Conservation (phyloP, 2,113 vertebrate species). For the Scophthalmus maximus region DNA sequence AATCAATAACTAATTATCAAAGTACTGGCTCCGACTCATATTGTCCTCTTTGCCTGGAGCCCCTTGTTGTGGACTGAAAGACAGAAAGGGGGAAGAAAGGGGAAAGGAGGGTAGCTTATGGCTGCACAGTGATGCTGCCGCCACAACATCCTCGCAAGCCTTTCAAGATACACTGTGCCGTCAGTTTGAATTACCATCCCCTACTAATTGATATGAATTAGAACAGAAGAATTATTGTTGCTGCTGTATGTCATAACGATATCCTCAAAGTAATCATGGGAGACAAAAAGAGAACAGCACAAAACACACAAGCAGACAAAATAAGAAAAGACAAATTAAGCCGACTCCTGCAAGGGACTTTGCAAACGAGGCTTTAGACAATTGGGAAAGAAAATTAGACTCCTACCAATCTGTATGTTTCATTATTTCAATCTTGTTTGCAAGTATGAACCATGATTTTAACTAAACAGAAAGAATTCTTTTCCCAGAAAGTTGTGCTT, state of each 20-base stretch:
- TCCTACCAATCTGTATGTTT: slow-evolving; percentile 73
- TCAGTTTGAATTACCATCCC: slow-evolving; percentile 93
- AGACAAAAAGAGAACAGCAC: slow-evolving; percentile 74
- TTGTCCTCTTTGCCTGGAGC: slow-evolving; percentile 87
- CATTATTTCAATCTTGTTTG: slow-evolving; percentile 75
- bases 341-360: slow-evolving; percentile 75
- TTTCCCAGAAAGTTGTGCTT: slow-evolving; percentile 30
- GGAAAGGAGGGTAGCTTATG: slow-evolving; percentile 87
- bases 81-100: slow-evolving; percentile 68
- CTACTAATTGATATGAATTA: slow-evolving; percentile 96
- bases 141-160: slow-evolving; percentile 87
- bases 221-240: slow-evolving; percentile 95
- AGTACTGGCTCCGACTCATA: slow-evolving; percentile 85
- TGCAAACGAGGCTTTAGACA: slow-evolving; percentile 74
- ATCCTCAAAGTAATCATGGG: slow-evolving; percentile 85
- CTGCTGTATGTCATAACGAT: slow-evolving; percentile 90
- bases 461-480: slow-evolving; percentile 34
- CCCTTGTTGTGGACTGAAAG: slow-evolving; percentile 88
- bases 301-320: slow-evolving; percentile 76
- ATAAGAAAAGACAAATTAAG: slow-evolving; percentile 81
- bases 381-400: slow-evolving; percentile 69
- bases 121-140: slow-evolving; percentile 82
- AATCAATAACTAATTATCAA: slow-evolving; percentile 99
- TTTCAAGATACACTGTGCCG: slow-evolving; percentile 90
- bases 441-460: slow-evolving; percentile 54